These are phyloP conservation scores for Cancer borealis DNA, from an alignment of 2,888 invertebrate genomes.

Conservation along the genomic window DNA sequence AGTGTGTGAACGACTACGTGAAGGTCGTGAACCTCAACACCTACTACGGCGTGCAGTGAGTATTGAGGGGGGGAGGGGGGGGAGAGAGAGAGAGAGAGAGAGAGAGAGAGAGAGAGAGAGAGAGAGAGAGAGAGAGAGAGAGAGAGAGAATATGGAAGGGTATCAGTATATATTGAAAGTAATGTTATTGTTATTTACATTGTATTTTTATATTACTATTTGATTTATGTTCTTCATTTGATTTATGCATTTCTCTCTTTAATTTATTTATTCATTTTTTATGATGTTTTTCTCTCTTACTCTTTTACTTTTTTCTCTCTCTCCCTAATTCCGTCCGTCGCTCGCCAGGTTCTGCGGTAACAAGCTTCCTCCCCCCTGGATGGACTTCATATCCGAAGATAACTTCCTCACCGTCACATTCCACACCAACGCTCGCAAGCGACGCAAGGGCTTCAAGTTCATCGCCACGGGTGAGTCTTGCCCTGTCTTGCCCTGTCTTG, in stretches of 20 bases:
- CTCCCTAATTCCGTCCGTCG: neutral
- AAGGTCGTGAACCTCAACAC: conserved; percentile 45
- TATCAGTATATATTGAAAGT: too few species aligned
- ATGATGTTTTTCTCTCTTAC: neutral
- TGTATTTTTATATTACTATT: too few species aligned
- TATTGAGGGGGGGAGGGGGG: neutral
- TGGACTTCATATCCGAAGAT: conserved; percentile 49
- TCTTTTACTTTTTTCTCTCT: neutral
- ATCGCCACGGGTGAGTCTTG: conserved; percentile 35
- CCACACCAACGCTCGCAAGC: conserved; percentile 47
- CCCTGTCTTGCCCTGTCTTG: neutral
- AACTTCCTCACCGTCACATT: conserved; percentile 61
- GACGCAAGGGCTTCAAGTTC: conserved; percentile 64
- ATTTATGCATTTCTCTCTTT: too few species aligned
- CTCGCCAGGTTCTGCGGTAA: conserved; percentile 61
- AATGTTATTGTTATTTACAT: too few species aligned
- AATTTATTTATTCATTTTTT: too few species aligned
- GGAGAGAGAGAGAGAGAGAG: neutral
- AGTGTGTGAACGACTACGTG: conserved; percentile 63
- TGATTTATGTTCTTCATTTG: too few species aligned
- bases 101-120: neutral
- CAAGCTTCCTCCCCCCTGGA: conserved; percentile 62
- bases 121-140: neutral
- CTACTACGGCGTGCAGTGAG: conserved; percentile 69
- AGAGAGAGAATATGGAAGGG: neutral